These are phyloP conservation scores for Polydrusus pterygomalis DNA, from an alignment of 2,888 invertebrate genomes.

Conservation along the genomic window DNA sequence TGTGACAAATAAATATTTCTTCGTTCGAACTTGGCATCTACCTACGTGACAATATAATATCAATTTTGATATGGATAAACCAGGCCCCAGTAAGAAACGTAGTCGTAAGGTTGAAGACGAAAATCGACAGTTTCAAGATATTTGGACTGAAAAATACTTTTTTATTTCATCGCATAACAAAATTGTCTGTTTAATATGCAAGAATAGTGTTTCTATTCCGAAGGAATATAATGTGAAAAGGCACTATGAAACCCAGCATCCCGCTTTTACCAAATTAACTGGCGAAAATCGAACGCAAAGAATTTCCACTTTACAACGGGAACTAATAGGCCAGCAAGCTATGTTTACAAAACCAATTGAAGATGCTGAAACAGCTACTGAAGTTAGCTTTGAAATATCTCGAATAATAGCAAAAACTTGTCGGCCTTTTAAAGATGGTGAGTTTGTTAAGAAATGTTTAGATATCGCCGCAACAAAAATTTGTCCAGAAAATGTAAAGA, in stretches of 20 bases:
- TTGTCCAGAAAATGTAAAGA: not conserved
- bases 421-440: conserved; percentile 51
- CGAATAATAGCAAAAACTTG: conserved; percentile 46
- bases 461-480: not conserved
- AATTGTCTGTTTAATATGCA: conserved; percentile 5
- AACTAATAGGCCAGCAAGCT: conserved; percentile 23
- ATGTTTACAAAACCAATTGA: conserved; percentile 33
- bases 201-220: not conserved
- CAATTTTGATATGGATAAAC: too few species aligned
- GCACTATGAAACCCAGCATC: conserved; percentile 29
- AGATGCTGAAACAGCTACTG: conserved; percentile 30
- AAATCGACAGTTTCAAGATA: not conserved
- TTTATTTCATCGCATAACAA: not conserved
- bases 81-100: too few species aligned
- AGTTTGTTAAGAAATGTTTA: not conserved
- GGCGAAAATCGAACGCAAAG: conserved; percentile 35
- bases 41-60: too few species aligned
- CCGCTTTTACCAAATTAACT: conserved; percentile 37
- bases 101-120: not conserved
- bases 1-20: too few species aligned
- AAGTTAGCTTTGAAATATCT: conserved; percentile 7
- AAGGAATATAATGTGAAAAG: conserved; percentile 30
- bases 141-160: not conserved
- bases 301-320: conserved; percentile 33
- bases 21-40: too few species aligned